Evolutionary conservation across 64 coral and sea anemone species (phyloP), one percentile per base, ranked within the genome.

Genomic region (Catalaphyllia jardinei): DNA sequence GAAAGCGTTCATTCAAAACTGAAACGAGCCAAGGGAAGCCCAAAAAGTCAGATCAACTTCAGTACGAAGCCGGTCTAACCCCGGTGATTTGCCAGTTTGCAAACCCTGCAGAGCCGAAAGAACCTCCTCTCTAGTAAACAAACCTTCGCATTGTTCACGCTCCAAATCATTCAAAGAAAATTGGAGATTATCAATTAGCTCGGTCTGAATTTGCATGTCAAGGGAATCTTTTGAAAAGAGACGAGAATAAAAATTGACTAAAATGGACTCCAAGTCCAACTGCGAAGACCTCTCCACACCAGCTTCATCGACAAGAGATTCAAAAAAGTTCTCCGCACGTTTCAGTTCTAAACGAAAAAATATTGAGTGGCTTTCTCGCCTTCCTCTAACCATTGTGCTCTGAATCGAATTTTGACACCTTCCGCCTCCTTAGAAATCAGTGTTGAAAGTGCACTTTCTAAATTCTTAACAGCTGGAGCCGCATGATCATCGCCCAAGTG

Each of bases 341-440:
- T 35, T 35, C 3, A 1, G 33, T 3, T 35, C 33, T 35, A 35
- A 35, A 35, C 33, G 33, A 35, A 35, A 3, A 35, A 35, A 35
- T 35, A 35, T 3, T 3, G 1, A 35, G 33, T 35, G 33, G 33
- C 1, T 3, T 35, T 35, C 3, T 35, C 33, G 3, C 33, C 33
- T 35, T 87, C 85, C 39, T 87, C 85, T 4, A 67, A 17, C 85
- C 85, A 87, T 25, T 87, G n/a, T 0, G 35, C 63, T 50, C 85
- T 61, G 11, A 65, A 62, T 35, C 65, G 10, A 20, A 87, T 46
- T 24, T 71, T 20, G 0, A 29, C 67, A 15, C 52, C 85, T 35
- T 18, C 17, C 1, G 65, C 85, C 30, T 31, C 76, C 2, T 39
- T 49, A 8, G 0, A 22, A 31, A 39, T 49, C 0, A 79, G 13